Conservation (phyloP, 2,113 vertebrate genomes). For the Eidolon helvum region DNA sequence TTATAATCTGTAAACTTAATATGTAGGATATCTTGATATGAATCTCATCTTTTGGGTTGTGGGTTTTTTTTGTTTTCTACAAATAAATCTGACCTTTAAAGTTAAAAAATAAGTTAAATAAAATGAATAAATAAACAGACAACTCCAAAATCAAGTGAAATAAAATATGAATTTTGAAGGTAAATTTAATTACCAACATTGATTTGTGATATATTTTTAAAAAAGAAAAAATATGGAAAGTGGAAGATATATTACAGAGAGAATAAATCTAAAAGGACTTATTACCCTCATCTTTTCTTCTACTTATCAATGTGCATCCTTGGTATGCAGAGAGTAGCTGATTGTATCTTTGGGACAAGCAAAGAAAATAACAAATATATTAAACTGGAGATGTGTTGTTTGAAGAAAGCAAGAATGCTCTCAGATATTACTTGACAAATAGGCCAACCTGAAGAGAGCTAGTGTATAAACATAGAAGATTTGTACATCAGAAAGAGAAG, state of each 20-base stretch:
- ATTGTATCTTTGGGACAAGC: not conserved
- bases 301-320: not conserved
- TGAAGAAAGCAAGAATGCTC: not conserved
- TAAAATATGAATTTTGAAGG: not conserved
- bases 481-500: not conserved
- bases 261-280: not conserved
- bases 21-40: constrained; percentile 85
- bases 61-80: constrained; percentile 77
- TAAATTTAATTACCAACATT: not conserved
- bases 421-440: not conserved
- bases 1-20: constrained; percentile 83
- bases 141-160: not conserved
- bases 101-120: constrained; percentile 26
- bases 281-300: not conserved
- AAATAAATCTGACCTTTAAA: constrained; percentile 86
- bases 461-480: not conserved
- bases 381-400: not conserved
- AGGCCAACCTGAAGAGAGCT: not conserved
- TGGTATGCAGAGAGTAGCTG: not conserved
- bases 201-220: not conserved
- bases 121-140: not conserved
- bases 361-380: not conserved
- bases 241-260: too few species aligned
- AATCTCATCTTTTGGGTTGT: constrained; percentile 78
- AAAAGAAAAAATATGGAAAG: not conserved